These are phyloP conservation scores for Malaclemys terrapin DNA, from an alignment of 2,113 vertebrate genomes.

Conservation along the genomic window DNA sequence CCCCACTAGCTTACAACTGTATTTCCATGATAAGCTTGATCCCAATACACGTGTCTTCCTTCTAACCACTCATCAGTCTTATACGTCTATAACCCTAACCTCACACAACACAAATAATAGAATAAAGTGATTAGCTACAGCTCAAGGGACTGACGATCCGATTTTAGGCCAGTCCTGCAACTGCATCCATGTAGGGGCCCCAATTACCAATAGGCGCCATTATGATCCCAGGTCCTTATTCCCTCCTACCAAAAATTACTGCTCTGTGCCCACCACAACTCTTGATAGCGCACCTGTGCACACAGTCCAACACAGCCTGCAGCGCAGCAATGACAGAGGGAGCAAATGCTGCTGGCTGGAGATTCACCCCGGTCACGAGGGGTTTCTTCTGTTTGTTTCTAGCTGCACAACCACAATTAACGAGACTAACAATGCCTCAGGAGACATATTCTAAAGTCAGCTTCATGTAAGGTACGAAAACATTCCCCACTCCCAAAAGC, in stretches of 20 bases:
- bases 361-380: background rate
- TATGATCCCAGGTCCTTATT: background rate
- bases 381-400: background rate
- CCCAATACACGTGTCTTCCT: too few species aligned
- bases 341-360: background rate
- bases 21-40: background rate
- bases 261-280: too few species aligned
- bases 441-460: background rate
- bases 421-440: background rate
- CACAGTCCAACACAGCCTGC: too few species aligned
- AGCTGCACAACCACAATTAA: background rate
- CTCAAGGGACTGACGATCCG: too few species aligned
- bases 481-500: background rate
- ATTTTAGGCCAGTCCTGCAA: background rate
- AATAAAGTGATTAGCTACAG: too few species aligned
- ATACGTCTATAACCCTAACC: too few species aligned
- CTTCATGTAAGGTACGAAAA: background rate
- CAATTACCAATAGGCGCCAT: background rate
- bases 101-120: too few species aligned
- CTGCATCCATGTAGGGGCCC: background rate
- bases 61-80: too few species aligned
- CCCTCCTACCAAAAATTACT: too few species aligned
- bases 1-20: background rate
- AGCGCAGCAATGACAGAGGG: too few species aligned
- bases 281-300: too few species aligned